phyloP scores from a whole-genome alignment of 2,888 invertebrate genomes.

The Thelaira solivaga region DNA sequence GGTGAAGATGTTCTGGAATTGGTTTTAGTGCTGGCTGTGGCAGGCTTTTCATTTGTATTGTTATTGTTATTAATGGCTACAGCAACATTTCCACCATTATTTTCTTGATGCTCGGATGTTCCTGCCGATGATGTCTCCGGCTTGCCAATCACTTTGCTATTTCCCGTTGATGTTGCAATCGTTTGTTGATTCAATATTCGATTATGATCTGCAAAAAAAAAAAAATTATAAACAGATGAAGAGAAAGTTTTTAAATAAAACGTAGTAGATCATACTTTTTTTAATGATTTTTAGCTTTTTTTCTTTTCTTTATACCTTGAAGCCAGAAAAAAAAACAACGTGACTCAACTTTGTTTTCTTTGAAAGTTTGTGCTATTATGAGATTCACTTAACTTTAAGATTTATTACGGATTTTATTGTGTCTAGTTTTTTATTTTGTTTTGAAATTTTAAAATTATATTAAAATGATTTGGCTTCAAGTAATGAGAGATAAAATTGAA shows the following conservation, averaged over 20 bases:
- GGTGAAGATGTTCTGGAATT: conserved; percentile 61
- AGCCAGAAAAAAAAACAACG: conserved; percentile 6
- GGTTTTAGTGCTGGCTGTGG: conserved; percentile 50
- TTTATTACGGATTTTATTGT: no score
- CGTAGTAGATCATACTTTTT: neutral
- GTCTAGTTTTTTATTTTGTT: neutral
- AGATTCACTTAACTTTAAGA: conserved; percentile 30
- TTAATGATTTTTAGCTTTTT: neutral
- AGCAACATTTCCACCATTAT: conserved; percentile 26
- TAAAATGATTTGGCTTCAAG: neutral
- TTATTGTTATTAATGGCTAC: conserved; percentile 57
- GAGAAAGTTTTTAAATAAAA: conserved; percentile 41
- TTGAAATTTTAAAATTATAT: no score
- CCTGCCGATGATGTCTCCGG: conserved; percentile 51
- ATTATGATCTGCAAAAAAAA: conserved; percentile 64
- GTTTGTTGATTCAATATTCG: conserved; percentile 58
- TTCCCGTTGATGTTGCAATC: conserved; percentile 45
- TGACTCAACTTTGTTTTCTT: conserved; percentile 26
- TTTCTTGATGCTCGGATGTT: conserved; percentile 59
- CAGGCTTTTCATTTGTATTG: conserved; percentile 50
- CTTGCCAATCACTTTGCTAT: conserved; percentile 52
- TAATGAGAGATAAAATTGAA: conserved; percentile 9
- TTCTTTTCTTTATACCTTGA: neutral
- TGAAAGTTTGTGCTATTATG: conserved; percentile 21
- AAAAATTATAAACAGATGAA: neutral